phyloP scores from a whole-genome alignment of 2,888 invertebrate species.

The Amiota mariae region DNA sequence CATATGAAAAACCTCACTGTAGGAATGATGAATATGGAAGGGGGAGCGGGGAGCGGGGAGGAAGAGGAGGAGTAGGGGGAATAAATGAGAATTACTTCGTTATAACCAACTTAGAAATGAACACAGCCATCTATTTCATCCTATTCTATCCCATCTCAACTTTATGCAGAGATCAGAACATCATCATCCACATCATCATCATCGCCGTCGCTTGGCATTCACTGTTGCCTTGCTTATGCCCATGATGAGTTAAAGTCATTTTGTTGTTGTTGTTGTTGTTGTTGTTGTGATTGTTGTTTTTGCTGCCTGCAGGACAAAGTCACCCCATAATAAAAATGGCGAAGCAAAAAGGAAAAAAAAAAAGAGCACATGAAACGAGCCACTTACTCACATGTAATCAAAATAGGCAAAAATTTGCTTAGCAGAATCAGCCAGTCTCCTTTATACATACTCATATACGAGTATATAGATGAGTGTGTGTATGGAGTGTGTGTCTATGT shows the following conservation, averaged over 20 bases:
- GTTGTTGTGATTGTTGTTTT: not conserved
- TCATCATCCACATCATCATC: too few relatives aligned
- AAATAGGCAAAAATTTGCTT: too few relatives aligned
- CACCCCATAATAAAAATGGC: not conserved
- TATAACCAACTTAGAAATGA: not conserved
- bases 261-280: slow-evolving; percentile 2
- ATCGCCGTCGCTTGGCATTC: too few relatives aligned
- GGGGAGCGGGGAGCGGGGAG: too few relatives aligned
- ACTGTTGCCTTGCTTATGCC: slow-evolving; percentile 8
- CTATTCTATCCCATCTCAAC: too few relatives aligned
- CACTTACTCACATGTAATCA: slow-evolving; percentile 42
- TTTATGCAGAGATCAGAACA: not conserved
- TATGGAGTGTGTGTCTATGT: slow-evolving; percentile 7
- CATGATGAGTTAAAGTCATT: slow-evolving; percentile 13
- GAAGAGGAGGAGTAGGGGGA: too few relatives aligned
- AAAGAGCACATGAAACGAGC: not conserved
- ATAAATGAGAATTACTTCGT: too few relatives aligned
- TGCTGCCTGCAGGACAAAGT: not conserved
- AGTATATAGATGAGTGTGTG: not conserved
- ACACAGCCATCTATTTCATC: not conserved
- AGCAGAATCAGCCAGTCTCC: not conserved
- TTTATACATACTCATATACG: too few relatives aligned
- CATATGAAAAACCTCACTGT: too few relatives aligned
- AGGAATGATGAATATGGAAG: too few relatives aligned
- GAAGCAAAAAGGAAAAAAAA: not conserved